A percentile compares a stretch with the other conserved stretches of the same genome.
Conservation (phyloP, 1,140 invertebrate species). For the Fopius arisanus region DNA sequence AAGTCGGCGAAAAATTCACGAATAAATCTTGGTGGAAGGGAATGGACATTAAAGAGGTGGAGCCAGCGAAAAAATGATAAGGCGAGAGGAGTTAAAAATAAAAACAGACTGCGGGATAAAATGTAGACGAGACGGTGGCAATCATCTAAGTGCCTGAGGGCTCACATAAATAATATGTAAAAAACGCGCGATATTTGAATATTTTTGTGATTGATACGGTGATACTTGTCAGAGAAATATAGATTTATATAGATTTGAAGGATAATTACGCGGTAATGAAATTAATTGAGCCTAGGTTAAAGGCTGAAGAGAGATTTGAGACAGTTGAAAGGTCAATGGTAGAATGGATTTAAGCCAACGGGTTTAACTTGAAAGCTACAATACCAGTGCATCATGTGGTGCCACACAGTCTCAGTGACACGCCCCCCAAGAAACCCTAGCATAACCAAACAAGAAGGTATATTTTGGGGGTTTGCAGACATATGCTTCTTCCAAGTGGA, state of each 20-base stretch:
- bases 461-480: neutral
- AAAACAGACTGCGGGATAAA: neutral
- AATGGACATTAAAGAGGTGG: slow-evolving; percentile 35
- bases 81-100: neutral
- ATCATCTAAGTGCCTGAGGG: too few species aligned
- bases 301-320: neutral
- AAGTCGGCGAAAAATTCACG: neutral
- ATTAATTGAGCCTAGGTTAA: too few species aligned
- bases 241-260: too few species aligned
- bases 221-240: too few species aligned
- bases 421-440: slow-evolving; percentile 36
- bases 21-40: slow-evolving; percentile 24
- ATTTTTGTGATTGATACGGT: too few species aligned
- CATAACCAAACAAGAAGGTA: slow-evolving; percentile 4
- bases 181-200: too few species aligned
- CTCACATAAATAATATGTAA: too few species aligned
- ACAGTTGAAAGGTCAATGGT: neutral
- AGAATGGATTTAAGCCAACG: neutral
- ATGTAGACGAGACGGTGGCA: neutral
- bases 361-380: slow-evolving; percentile 41
- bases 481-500: slow-evolving; percentile 2
- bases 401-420: slow-evolving; percentile 49
- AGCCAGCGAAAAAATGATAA: neutral
- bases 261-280: too few species aligned
- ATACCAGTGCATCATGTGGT: slow-evolving; percentile 55